These are phyloP conservation scores for Forbesichthys papilliferus DNA, from an alignment of 2,113 vertebrate genomes.

Conservation along the genomic window DNA sequence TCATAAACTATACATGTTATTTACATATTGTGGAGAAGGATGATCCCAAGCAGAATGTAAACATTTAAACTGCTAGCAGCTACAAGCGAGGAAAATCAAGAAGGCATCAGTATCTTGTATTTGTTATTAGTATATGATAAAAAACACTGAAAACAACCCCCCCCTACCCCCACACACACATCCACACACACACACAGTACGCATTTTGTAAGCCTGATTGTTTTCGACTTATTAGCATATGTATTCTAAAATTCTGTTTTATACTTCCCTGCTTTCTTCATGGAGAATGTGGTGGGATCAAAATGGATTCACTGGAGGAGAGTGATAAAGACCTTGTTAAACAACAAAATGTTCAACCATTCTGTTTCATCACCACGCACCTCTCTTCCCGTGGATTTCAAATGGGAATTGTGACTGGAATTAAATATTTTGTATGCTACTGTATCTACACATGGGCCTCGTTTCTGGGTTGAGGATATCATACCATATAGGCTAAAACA, in stretches of 20 bases:
- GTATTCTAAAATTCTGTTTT: slow-evolving; percentile 28
- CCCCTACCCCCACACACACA: not conserved
- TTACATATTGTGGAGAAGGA: too few species aligned
- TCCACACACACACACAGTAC: too few species aligned
- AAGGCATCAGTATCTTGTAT: not conserved
- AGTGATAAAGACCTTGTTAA: slow-evolving; percentile 36
- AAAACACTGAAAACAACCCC: too few species aligned
- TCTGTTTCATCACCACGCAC: slow-evolving; percentile 45
- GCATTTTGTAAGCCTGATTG: not conserved
- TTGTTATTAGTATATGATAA: not conserved
- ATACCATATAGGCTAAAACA: too few species aligned
- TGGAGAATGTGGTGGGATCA: slow-evolving; percentile 22
- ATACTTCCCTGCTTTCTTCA: slow-evolving; percentile 9
- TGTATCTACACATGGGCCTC: not conserved
- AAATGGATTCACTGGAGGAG: slow-evolving; percentile 16
- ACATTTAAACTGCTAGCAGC: not conserved
- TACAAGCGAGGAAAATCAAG: too few species aligned
- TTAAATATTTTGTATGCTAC: slow-evolving; percentile 33
- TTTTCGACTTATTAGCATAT: slow-evolving; percentile 15
- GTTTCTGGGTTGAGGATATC: too few species aligned
- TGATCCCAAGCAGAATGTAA: too few species aligned
- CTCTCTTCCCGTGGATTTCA: slow-evolving; percentile 27
- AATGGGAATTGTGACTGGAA: not conserved
- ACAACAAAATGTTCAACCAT: slow-evolving; percentile 34
- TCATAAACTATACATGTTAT: too few species aligned